A percentile compares a stretch with the other conserved stretches of the same genome.
Conservation (phyloP, 2,888 invertebrate genomes). For the Stenolophus ochropezus region DNA sequence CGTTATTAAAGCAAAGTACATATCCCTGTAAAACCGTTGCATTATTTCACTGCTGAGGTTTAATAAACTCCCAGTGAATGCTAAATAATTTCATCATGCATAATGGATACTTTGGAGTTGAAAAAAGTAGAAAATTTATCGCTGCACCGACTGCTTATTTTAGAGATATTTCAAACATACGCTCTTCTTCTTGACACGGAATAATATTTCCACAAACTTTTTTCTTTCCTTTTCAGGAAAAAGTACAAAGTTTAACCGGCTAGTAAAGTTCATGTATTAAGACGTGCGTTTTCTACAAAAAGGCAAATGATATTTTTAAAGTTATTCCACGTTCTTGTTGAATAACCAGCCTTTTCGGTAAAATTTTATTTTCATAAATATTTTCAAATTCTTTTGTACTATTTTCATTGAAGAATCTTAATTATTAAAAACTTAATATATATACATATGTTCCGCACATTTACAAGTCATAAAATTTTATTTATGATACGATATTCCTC, state of each 20-base stretch:
- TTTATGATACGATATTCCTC: too few species aligned
- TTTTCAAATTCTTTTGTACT: background rate
- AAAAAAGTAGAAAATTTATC: conserved; percentile 44
- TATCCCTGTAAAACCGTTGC: conserved; percentile 18
- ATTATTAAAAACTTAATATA: too few species aligned
- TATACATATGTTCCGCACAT: too few species aligned
- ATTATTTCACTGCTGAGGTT: conserved; percentile 27
- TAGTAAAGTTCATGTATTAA: conserved; percentile 49
- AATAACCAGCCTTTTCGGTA: background rate
- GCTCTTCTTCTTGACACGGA: conserved; percentile 26
- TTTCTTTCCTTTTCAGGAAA: conserved; percentile 17
- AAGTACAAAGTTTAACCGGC: conserved; percentile 41
- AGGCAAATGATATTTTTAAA: conserved; percentile 8
- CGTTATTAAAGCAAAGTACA: background rate
- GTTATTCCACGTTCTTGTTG: conserved; percentile 13
- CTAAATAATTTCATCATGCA: conserved; percentile 41
- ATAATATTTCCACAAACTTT: conserved; percentile 39
- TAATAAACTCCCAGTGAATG: conserved; percentile 36
- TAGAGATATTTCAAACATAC: conserved; percentile 42
- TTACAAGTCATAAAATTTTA: too few species aligned
- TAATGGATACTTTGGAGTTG: conserved; percentile 30
- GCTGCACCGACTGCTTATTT: conserved; percentile 43
- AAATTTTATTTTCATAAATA: background rate
- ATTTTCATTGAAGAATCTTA: too few species aligned
- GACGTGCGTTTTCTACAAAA: conserved; percentile 4